These are phyloP conservation scores for Catalaphyllia jardinei DNA, from an alignment of 64 coral and sea anemone genomes.

Conservation along the genomic window DNA sequence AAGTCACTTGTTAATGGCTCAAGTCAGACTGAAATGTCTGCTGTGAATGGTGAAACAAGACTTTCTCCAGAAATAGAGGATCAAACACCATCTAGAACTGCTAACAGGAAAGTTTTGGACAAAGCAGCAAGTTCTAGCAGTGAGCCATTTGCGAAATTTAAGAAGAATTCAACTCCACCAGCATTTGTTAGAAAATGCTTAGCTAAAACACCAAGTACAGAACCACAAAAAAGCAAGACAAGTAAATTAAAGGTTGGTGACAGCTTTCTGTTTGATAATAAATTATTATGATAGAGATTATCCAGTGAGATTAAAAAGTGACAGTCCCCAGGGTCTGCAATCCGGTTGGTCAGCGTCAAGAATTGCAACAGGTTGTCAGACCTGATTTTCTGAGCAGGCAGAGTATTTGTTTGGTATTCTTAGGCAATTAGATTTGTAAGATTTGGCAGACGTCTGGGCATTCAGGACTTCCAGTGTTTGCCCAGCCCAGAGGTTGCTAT, in stretches of 20 bases:
- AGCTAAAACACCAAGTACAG: slow-evolving; percentile 41
- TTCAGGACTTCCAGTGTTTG: no score
- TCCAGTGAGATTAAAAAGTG: no score
- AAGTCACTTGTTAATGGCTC: background rate
- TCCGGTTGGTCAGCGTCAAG: no score
- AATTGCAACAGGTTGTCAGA: no score
- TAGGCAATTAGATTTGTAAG: no score
- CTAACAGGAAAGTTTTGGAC: background rate
- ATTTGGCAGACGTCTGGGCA: no score
- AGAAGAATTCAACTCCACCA: slow-evolving; percentile 58
- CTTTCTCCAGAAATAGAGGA: background rate
- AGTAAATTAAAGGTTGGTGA: background rate
- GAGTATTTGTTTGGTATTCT: no score
- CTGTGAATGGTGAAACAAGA: background rate
- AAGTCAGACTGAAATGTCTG: background rate
- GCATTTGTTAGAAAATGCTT: slow-evolving; percentile 65
- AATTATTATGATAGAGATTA: no score
- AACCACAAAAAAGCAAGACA: slow-evolving; percentile 47
- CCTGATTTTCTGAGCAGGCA: no score
- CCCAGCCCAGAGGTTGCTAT: no score
- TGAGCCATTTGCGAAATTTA: slow-evolving; percentile 66
- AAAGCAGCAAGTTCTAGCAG: background rate
- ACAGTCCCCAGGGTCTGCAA: no score
- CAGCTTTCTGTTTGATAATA: no score
- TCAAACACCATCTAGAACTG: background rate